These are phyloP conservation scores for Polia nebulosa DNA, from an alignment of 2,888 invertebrate genomes.

Conservation along the genomic window DNA sequence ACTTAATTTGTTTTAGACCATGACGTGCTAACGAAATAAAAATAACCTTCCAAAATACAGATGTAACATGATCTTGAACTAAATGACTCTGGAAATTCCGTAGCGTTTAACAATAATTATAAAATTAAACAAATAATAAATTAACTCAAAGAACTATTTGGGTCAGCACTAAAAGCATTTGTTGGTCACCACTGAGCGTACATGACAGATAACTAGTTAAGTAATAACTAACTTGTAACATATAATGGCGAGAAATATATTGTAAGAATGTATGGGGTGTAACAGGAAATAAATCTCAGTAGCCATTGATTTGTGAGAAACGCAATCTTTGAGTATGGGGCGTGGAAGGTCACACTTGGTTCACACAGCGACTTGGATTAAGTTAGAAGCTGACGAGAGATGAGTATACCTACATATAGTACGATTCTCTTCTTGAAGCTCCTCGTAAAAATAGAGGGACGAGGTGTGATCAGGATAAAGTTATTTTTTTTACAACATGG, in stretches of 20 bases:
- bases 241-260: slow-evolving; percentile 24
- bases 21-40: slow-evolving; percentile 9
- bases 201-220: slow-evolving; percentile 42
- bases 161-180: slow-evolving; percentile 52
- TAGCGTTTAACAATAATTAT: slow-evolving; percentile 44
- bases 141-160: slow-evolving; percentile 42
- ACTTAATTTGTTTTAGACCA: background rate
- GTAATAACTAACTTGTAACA: slow-evolving; percentile 36
- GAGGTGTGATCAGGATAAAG: too few relatives aligned
- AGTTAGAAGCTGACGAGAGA: slow-evolving; percentile 28
- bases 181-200: slow-evolving; percentile 33
- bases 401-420: too few relatives aligned
- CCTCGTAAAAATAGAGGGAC: too few relatives aligned
- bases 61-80: slow-evolving; percentile 50
- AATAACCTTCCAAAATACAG: slow-evolving; percentile 20
- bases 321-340: slow-evolving; percentile 60
- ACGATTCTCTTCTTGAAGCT: too few relatives aligned
- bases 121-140: slow-evolving; percentile 56
- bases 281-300: slow-evolving; percentile 66
- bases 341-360: slow-evolving; percentile 65
- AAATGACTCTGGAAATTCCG: slow-evolving; percentile 38
- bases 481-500: too few relatives aligned
- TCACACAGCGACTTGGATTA: slow-evolving; percentile 27
- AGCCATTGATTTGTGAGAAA: slow-evolving; percentile 63
- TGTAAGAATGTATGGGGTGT: slow-evolving; percentile 39